Evolutionary conservation across 92 coral and sea anemone species (phyloP), one percentile per base, ranked within the genome.

Genomic region (Montipora capitata): DNA sequence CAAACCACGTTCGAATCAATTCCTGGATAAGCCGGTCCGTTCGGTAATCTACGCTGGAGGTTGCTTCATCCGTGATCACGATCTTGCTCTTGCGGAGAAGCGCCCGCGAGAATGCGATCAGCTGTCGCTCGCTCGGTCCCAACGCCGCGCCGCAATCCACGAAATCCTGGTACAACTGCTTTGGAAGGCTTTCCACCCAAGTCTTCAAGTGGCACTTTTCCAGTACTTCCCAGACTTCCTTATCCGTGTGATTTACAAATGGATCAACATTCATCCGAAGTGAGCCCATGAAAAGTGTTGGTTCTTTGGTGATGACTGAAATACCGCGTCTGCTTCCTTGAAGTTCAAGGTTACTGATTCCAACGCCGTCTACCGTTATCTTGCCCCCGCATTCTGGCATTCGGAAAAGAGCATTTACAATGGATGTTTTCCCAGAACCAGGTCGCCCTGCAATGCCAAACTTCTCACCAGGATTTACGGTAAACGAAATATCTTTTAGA

Each of bases 1-100:
- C 77, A 41, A 95, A 81, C 90, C 90, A 72, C 40, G 94, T 91
- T 44, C 98, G 94, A 18, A 95, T 93, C 83, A 93, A 56, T 84
- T 95, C 98, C 74, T 95, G 98, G 18, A 95, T 93, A 57, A 95
- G 80, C 8, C 98, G 96, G 76, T 95, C 98, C 14, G 98, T 95
- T 40, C 94, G 94, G 92, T 95, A 95, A 78, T 95, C 98, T 10
- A 95, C 98, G 42, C 88, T 84, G 44, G 95, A 92, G 10, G 96
- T 91, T 10, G 96, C 96, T 76, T 95, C 96, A 44, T 95, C 98
- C 65, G 93, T 86, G 27, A 95, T 93, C 43, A 93, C 76, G 69
- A 95, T 93, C 80, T 91, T 93, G 87, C 93, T 83, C 59, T 88
- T 88, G 61, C 69, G 72, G 8, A 91, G 89, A 15, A 95, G 81